A percentile compares a stretch with the other conserved stretches of the same genome.
Conservation (phyloP, 2,888 invertebrate genomes). For the Mystacides longicornis region DNA sequence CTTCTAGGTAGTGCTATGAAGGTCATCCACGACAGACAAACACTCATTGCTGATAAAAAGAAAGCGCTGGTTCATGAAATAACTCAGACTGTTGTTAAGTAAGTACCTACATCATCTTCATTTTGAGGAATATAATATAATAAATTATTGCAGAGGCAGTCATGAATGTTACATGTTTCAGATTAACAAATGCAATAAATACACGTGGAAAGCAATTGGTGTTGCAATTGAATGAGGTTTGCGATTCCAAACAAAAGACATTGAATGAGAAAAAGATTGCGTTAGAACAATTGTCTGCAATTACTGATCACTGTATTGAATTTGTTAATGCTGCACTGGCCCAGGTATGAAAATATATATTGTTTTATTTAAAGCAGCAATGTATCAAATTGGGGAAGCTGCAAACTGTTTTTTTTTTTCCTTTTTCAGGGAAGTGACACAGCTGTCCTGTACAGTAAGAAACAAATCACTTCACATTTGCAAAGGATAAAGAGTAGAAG, state of each 20-base stretch:
- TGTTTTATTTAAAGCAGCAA: neutral
- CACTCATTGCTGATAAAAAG: conserved; percentile 78
- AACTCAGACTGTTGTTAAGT: conserved; percentile 79
- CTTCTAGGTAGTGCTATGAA: conserved; percentile 69
- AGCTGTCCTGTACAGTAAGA: conserved; percentile 77
- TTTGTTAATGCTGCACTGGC: conserved; percentile 75
- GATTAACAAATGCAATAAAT: conserved; percentile 75
- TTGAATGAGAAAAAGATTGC: conserved; percentile 79
- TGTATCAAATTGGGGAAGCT: neutral
- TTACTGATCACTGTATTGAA: conserved; percentile 82
- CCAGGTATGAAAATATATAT: conserved; percentile 33
- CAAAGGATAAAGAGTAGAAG: conserved; percentile 75
- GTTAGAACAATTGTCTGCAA: conserved; percentile 69
- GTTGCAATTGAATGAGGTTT: conserved; percentile 70
- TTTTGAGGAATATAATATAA: neutral
- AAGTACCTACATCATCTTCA: no score
- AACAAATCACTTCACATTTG: conserved; percentile 64
- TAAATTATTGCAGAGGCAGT: neutral
- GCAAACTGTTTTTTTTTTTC: no score
- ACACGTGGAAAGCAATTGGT: conserved; percentile 76
- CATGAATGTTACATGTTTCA: conserved; percentile 30
- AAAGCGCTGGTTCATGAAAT: conserved; percentile 79
- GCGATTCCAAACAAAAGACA: conserved; percentile 66
- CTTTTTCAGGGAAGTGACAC: conserved; percentile 61
- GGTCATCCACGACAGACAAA: conserved; percentile 78